Base-by-base conservation (phyloP, 2,113 vertebrate species). In the Anguilla japonica region DNA sequence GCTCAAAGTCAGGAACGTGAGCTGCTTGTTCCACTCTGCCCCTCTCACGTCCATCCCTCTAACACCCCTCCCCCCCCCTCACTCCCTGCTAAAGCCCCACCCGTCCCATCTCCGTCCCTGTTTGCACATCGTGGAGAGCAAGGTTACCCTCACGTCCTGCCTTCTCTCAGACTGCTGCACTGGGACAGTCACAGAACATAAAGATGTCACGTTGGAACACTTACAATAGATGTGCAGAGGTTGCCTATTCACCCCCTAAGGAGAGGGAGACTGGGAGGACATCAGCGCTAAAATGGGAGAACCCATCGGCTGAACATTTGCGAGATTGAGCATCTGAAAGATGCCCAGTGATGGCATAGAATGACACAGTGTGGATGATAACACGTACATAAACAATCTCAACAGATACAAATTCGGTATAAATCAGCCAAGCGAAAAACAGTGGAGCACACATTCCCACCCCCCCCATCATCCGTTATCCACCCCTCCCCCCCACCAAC, bases 1-100 rank as follows among this genome's bases (percentile, higher is more conserved):
- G 18, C 34, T 86, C 79, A 81, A 81, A 86, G 85, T 81, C 78
- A 46, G 15, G 18, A 34, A 86, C 53, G 78, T 63, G 78, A 57
- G 50, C 78, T 7, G 39, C 79, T 78, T 84, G 26, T 43, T 84
- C 67, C 46, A 9, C 79, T 79, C 20, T 16, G 41, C 2, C 41
- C 83, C 79, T 79, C 5, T n/a, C 86, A 15, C 1, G 4, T 1
- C 81, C 8, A 81, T n/a, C 43, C 67, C 41, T 5, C 60, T 22
- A 16, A 43, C 63, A 13, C 34, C 3, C 81, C 18, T n/a, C 16
- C 81, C 46, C 14, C 75, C 20, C 43, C 41, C 8, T n/a, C 83
- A 34, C 53, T 29, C 22, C 39, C 39, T 22, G 56, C 20, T 0
- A 46, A 41, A 56, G n/a, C 3, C 75, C 43, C 22, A 13, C 50